Percentiles rank a stretch among this genome's conserved stretches.
Evolutionary conservation across 2,888 invertebrate genomes (phyloP).

Genomic region (Ceriagrion tenellum): DNA sequence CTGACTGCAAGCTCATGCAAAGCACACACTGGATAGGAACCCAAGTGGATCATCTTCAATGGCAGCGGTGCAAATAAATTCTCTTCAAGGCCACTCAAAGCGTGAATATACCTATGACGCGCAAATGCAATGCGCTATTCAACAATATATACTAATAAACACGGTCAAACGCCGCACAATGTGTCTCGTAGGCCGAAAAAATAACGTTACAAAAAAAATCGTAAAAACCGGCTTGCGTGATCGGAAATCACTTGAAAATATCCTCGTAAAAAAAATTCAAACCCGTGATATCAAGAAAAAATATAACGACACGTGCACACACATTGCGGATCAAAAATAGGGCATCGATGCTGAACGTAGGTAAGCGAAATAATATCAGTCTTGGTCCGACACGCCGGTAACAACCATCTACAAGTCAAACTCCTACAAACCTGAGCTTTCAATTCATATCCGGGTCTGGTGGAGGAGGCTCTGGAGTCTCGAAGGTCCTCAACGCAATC

Average conservation of each 20-base stretch:
- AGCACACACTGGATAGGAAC: no score
- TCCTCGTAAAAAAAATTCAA: background rate
- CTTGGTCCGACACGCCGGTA: background rate
- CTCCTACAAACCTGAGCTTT: background rate
- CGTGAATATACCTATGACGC: no score
- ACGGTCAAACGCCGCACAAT: background rate
- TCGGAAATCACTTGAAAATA: background rate
- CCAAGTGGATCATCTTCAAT: no score
- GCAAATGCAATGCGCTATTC: no score
- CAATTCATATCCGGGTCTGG: background rate
- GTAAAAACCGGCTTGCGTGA: background rate
- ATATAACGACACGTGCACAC: background rate
- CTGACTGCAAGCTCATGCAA: background rate
- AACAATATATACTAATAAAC: background rate
- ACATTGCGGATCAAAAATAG: background rate
- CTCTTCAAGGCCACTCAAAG: background rate
- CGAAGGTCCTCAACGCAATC: conserved; percentile 50
- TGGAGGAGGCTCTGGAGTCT: background rate
- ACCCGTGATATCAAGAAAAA: background rate
- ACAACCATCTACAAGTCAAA: background rate
- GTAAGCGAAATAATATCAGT: background rate
- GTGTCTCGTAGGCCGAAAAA: background rate
- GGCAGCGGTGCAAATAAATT: background rate
- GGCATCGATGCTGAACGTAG: background rate
- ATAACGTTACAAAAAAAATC: background rate